These are phyloP conservation scores for Argya squamiceps DNA, from an alignment of 2,797 vertebrate species.

Conservation along the genomic window DNA sequence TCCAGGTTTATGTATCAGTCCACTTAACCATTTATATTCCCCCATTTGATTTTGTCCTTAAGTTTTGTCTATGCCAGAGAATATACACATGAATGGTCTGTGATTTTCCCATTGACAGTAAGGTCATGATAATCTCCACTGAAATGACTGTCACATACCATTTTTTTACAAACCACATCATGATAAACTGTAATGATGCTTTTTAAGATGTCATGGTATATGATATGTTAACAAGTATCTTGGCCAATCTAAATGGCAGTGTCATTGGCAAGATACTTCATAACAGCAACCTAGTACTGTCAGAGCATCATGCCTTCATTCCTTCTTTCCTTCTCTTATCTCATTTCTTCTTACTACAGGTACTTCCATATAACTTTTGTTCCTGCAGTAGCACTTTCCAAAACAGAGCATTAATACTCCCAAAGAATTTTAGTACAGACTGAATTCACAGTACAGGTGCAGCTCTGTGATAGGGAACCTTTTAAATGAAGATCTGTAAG, in stretches of 20 bases:
- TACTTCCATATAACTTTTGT: background rate
- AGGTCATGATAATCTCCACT: constrained; percentile 38
- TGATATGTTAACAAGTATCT: constrained; percentile 61
- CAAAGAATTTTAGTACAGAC: background rate
- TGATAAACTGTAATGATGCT: constrained; percentile 56
- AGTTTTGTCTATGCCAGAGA: background rate
- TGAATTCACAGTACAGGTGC: background rate
- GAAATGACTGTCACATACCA: constrained; percentile 39
- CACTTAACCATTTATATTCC: background rate
- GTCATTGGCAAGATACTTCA: constrained; percentile 44
- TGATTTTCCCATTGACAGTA: background rate
- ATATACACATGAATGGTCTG: background rate
- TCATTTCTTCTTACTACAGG: background rate
- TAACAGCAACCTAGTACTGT: constrained; percentile 26
- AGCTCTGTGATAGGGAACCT: background rate
- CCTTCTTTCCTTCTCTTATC: no score
- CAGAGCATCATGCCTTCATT: background rate
- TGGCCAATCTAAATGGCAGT: constrained; percentile 64
- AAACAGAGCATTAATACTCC: background rate
- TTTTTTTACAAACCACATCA: constrained; percentile 62
- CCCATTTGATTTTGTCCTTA: background rate
- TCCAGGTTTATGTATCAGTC: background rate
- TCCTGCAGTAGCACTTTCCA: background rate
- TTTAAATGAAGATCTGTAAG: background rate
- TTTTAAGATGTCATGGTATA: constrained; percentile 69